Evolutionary conservation across 2,888 invertebrate species (phyloP), one percentile per base, ranked within the genome.

Genomic region (Drosophila ustulata): DNA sequence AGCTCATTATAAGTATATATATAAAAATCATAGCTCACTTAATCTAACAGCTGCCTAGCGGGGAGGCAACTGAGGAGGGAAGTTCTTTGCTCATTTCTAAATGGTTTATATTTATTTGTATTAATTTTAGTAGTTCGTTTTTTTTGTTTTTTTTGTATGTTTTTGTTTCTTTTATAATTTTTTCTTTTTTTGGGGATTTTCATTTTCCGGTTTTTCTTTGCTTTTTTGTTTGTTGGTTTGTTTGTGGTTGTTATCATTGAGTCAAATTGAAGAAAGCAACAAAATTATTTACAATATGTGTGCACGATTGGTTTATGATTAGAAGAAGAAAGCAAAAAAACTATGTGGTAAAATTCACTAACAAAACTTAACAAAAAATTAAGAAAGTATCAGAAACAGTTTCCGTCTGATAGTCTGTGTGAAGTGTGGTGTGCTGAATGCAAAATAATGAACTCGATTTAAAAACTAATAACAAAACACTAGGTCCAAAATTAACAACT

Each of bases 71-170:
- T 85, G 88, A 83, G 83, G 83, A 83, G 83, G 83, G 83, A 83
- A 83, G 88, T 88, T 83, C 88, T 87, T 85, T 80, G 76, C 87
- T 85, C 76, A 79, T 79, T 78, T 85, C 75, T 82, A 87, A 82
- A 75, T 83, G 74, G 78, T 73, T 82, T 75, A 68, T 65, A 62
- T 81, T 59, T 64, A 62, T 55, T 37, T 34, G 34, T 62, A 62
- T 68, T 39, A 43, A 53, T 58, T 69, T 11, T 53, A 39, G 11
- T 53, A 50, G 11, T 64, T 52, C 32, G 43, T 47, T 57, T 59
- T 57, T 56, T 64, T 57, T 59, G 55, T 56, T 64, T 57, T 26
- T 45, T 65, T 51, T 59, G 18, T 18, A 18, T 18, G 18, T 1
- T 18, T 18, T 18, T 18, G 18, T 18, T 72, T 59, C 43, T 66